Conservation (phyloP, 30 jellyfish, hydroid and myxozoan species). For the Aurelia sp. region DNA sequence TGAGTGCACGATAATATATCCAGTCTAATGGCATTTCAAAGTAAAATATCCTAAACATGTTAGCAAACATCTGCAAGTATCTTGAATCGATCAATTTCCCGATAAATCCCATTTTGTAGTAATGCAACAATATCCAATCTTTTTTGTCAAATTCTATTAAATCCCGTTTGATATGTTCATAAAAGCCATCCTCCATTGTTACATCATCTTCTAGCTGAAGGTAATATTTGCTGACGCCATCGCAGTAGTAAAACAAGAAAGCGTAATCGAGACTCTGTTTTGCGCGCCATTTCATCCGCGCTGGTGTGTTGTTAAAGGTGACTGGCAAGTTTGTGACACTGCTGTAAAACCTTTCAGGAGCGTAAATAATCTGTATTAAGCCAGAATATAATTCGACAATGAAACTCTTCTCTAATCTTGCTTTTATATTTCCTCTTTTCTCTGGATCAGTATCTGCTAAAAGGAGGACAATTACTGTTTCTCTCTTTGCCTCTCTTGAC, state of each 20-base stretch:
- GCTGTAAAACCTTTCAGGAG: constrained; percentile 68
- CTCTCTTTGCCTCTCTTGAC: constrained; percentile 23
- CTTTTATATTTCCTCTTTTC: constrained; percentile 7
- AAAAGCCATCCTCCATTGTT: constrained; percentile 34
- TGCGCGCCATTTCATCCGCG: constrained; percentile 80
- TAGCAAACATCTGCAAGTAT: constrained; percentile 46
- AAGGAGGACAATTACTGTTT: constrained; percentile 39
- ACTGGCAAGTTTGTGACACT: constrained; percentile 44
- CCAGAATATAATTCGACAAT: constrained; percentile 40
- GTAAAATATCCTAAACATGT: constrained; percentile 36
- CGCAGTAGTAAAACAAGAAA: constrained; percentile 56
- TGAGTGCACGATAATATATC: constrained; percentile 21
- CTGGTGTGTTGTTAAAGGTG: constrained; percentile 49
- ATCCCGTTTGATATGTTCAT: constrained; percentile 34
- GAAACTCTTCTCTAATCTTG: constrained; percentile 8
- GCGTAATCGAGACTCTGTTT: constrained; percentile 83
- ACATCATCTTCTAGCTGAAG: constrained; percentile 85
- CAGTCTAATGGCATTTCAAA: constrained; percentile 71
- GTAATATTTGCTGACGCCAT: constrained; percentile 60
- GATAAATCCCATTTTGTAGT: constrained; percentile 73
- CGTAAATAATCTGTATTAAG: constrained; percentile 44
- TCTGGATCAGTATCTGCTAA: constrained; percentile 53
- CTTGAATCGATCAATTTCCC: constrained; percentile 56
- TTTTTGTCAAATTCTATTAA: neutral
- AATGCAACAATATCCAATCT: constrained; percentile 45